Evolutionary conservation across 1,140 invertebrate genomes (phyloP).

Genomic region (Pseudomyrmex concolor): DNA sequence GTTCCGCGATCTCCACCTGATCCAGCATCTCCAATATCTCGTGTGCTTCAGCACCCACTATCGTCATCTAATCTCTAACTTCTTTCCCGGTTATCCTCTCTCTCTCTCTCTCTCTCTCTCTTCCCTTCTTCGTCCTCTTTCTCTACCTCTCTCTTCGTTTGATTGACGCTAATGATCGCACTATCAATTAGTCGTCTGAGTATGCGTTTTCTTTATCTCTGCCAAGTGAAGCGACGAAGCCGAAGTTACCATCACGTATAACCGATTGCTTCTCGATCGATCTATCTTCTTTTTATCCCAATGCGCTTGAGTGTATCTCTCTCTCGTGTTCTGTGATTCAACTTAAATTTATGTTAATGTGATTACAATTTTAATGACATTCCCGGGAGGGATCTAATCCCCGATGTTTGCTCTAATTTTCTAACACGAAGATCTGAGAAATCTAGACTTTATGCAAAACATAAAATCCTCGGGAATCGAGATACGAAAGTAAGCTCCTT

Average conservation of each 20-base stretch:
- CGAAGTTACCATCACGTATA: constrained; percentile 4
- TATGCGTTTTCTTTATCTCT: constrained; percentile 25
- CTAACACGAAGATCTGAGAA: not conserved
- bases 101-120: not conserved
- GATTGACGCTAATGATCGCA: constrained; percentile 47
- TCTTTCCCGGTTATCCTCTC: not conserved
- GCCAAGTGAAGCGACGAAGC: not conserved
- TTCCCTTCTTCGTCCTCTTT: not conserved
- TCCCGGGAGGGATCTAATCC: not conserved
- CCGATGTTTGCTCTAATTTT: not conserved
- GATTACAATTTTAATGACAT: not conserved
- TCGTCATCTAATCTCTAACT: constrained; percentile 25
- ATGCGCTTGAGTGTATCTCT: not conserved
- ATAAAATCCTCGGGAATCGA: not conserved
- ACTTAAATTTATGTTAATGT: not conserved
- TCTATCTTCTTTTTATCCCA: not conserved
- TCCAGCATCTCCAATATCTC: constrained; percentile 46
- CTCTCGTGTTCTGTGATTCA: not conserved
- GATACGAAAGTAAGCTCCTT: constrained; percentile 18
- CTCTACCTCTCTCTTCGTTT: constrained; percentile 8
- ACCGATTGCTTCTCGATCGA: not conserved
- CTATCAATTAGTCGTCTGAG: constrained; percentile 25
- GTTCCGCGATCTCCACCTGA: constrained; percentile 41
- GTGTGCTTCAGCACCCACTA: not conserved
- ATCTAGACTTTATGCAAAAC: constrained; percentile 23